A percentile compares a stretch with the other conserved stretches of the same genome.
Evolutionary conservation across 2,113 vertebrate genomes (phyloP).

Genomic region (Macaca fascicularis): T2T-MFA8v1.1 NC_088385.1:123306001-123306500

Average conservation of each 20-base stretch:
- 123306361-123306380: neutral
- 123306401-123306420: neutral
- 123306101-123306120: neutral
- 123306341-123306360: conserved; percentile 25
- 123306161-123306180: neutral
- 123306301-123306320: neutral
- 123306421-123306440: neutral
- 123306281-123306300: neutral
- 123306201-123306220: neutral
- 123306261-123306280: neutral
- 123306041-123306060: neutral
- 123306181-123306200: fast-evolving
- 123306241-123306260: neutral
- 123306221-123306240: fast-evolving
- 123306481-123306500: neutral
- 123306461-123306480: neutral
- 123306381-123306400: neutral
- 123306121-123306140: neutral
- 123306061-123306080: neutral
- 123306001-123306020: neutral
- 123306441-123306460: neutral
- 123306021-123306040: too few relatives aligned
- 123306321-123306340: neutral
- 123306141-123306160: fast-evolving
- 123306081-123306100: neutral